Percentiles rank a stretch among this genome's conserved stretches.
Evolutionary conservation across 2,888 invertebrate species (phyloP).

Genomic region (Sthenelais limicola): DNA sequence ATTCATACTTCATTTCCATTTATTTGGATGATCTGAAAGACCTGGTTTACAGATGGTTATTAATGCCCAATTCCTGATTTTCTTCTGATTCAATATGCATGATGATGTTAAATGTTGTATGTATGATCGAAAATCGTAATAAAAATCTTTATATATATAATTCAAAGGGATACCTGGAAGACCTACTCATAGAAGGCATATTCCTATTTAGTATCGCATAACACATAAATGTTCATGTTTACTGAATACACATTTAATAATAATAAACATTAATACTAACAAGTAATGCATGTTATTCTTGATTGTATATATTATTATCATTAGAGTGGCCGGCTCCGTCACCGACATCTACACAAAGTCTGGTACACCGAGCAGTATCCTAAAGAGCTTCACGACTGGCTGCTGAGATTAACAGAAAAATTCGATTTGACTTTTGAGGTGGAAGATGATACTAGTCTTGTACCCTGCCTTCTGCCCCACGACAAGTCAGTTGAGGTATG

Average conservation of each 20-base stretch:
- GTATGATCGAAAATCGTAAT: too few species aligned
- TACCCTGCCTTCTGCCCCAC: slow-evolving; percentile 62
- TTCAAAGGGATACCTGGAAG: too few species aligned
- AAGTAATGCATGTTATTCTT: too few species aligned
- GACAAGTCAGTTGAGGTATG: slow-evolving; percentile 24
- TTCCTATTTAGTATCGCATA: background rate
- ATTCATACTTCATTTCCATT: too few species aligned
- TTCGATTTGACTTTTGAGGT: slow-evolving; percentile 70
- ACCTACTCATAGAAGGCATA: background rate
- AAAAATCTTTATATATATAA: too few species aligned
- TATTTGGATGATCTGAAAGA: too few species aligned
- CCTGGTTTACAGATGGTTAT: too few species aligned
- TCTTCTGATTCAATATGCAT: too few species aligned
- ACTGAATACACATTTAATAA: background rate
- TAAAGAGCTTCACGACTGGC: slow-evolving; percentile 62
- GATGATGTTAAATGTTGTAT: too few species aligned
- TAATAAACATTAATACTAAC: background rate
- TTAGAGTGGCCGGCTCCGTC: slow-evolving; percentile 64
- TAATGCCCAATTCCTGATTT: too few species aligned
- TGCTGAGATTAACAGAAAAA: slow-evolving; percentile 69
- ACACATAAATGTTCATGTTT: background rate
- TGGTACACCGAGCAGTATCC: slow-evolving; percentile 68
- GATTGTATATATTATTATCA: too few species aligned
- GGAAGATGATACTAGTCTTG: slow-evolving; percentile 62
- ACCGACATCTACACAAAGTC: slow-evolving; percentile 59